These are phyloP conservation scores for Aphelinus atriplicis DNA, from an alignment of 1,140 invertebrate genomes.

Conservation along the genomic window DNA sequence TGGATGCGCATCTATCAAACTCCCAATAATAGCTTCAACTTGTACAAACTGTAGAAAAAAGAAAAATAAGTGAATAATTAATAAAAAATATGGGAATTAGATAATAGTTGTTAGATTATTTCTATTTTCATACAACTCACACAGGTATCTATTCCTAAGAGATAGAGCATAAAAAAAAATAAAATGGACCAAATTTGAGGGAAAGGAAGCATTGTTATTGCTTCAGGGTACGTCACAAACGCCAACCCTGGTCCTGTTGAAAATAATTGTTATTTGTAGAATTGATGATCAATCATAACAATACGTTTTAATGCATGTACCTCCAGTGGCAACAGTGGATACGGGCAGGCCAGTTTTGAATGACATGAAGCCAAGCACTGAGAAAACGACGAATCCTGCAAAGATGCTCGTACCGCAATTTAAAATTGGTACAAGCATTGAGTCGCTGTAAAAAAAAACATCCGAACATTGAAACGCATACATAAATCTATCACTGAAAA, in stretches of 20 bases:
- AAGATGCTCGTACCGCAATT: conserved; percentile 92
- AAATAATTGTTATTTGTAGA: too few species aligned
- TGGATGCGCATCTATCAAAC: conserved; percentile 76
- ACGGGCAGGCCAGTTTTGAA: conserved; percentile 84
- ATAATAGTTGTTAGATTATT: too few species aligned
- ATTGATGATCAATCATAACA: too few species aligned
- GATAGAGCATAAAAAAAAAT: conserved; percentile 94
- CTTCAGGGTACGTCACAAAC: conserved; percentile 92
- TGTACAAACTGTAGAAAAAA: conserved; percentile 72
- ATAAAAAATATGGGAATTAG: background rate
- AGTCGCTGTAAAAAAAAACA: conserved; percentile 70
- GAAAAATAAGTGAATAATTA: conserved; percentile 11
- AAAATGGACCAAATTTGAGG: conserved; percentile 89
- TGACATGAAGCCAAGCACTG: conserved; percentile 92
- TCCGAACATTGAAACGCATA: too few species aligned
- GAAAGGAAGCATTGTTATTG: conserved; percentile 86
- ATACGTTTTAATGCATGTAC: conserved; percentile 51
- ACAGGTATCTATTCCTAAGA: conserved; percentile 90
- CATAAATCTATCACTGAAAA: too few species aligned
- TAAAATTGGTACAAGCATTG: conserved; percentile 76
- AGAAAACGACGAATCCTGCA: conserved; percentile 94
- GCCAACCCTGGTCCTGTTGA: conserved; percentile 81
- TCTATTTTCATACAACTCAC: conserved; percentile 68
- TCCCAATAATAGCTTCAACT: conserved; percentile 79
- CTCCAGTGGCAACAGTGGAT: conserved; percentile 86